Evolutionary conservation across 2,797 vertebrate genomes (phyloP), one percentile per base, ranked within the genome.

Genomic region (Sebastolobus alascanus): DNA sequence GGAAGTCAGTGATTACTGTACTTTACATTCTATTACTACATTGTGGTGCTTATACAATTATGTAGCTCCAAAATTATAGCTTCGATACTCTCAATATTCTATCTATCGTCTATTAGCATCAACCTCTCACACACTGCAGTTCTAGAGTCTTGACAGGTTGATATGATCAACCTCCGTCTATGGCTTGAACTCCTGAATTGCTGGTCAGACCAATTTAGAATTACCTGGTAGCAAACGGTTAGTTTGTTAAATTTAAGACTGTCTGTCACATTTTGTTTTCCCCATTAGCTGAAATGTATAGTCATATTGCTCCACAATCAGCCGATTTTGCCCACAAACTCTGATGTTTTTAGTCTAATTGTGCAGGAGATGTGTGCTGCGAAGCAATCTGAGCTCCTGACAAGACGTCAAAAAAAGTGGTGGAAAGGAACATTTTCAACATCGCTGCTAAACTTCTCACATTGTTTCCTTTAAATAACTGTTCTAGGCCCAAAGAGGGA

Each of bases 371-470:
- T 50, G 33, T 54, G 20, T 43, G 33, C 71, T 27, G 35, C 40
- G 33, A 4, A 25, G 54, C 29, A 35, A 61, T 27, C 38, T 13
- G n/a, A 68, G 63, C 27, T 40, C 68, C 27, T 31, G n/a, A 65
- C 31, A 14, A 68, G 31, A 20, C 43, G 64, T 68, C 70, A 52
- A 59, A 55, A 55, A 75, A 76, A 55, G 37, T 66, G 6, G 11
- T 56, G 25, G 35, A 33, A 12, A 67, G 35, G 7, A 50, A 40
- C 29, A 68, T 61, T 69, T 59, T 31, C 56, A 16, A 31, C 27
- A 29, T 31, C 4, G 29, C 29, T 31, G 18, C 18, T 33, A n/a
- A 60, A 60, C 9, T 5, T 33, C 18, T 33, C 31, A 20, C 16
- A 33, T 33, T 59, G 31, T 61, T 35, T 2, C n/a, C n/a, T 63